Percentiles rank a stretch among this genome's conserved stretches.
These are phyloP conservation scores for Eupeodes luniger DNA, from an alignment of 2,888 invertebrate species.

Conservation along the genomic window DNA sequence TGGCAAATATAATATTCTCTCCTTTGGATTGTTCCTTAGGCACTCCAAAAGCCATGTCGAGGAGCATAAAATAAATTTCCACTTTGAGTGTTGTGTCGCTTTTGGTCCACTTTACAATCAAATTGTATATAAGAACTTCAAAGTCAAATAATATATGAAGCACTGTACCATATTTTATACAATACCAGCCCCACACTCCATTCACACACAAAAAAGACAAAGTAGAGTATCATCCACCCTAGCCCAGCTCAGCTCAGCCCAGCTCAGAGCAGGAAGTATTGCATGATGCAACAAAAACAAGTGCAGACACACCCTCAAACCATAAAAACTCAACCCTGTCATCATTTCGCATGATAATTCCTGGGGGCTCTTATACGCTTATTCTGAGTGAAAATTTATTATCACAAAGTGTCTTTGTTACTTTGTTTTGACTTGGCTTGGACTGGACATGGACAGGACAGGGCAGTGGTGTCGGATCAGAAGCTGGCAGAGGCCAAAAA, in stretches of 20 bases:
- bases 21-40: neutral
- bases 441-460: neutral
- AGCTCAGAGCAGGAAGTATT: neutral
- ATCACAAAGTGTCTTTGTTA: conserved; percentile 44
- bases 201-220: neutral
- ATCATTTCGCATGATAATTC: conserved; percentile 47
- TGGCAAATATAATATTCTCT: conserved; percentile 40
- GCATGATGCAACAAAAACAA: conserved; percentile 3
- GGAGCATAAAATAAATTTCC: conserved; percentile 42
- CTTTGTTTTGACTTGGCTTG: conserved; percentile 3
- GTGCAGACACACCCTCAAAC: conserved; percentile 52
- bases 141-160: conserved; percentile 54
- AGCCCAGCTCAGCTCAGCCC: neutral
- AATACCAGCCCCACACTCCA: neutral
- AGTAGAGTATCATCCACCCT: neutral
- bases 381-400: conserved; percentile 27
- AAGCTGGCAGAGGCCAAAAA: neutral
- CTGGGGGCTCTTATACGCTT: conserved; percentile 14
- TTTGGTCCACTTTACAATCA: conserved; percentile 59
- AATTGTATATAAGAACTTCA: conserved; percentile 63
- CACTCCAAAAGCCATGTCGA: conserved; percentile 26
- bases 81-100: conserved; percentile 45
- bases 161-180: neutral
- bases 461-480: neutral
- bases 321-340: conserved; percentile 44